Conservation (phyloP, 2,797 vertebrate genomes). For the Craterocephalus amniculus region DNA sequence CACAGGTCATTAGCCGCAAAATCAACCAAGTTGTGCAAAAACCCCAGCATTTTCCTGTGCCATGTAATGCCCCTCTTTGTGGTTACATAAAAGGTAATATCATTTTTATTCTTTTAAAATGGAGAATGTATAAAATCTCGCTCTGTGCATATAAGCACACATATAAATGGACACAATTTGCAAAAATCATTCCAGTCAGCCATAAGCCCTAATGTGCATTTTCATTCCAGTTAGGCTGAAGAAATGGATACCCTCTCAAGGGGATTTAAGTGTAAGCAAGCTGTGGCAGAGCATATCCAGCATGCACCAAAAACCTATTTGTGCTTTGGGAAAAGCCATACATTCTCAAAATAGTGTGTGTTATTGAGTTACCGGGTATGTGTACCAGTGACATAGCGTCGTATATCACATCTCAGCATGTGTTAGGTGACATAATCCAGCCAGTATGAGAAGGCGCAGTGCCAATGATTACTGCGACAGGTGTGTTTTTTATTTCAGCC, state of each 20-base stretch:
- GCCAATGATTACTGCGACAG: conserved; percentile 76
- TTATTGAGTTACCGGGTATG: conserved; percentile 82
- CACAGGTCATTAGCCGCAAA: conserved; percentile 8
- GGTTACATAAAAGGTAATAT: conserved; percentile 1
- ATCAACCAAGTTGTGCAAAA: background rate
- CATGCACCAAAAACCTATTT: conserved; percentile 74
- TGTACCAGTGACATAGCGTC: conserved; percentile 65
- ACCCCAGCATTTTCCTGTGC: conserved; percentile 23
- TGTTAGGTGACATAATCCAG: conserved; percentile 80
- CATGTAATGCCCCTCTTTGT: background rate
- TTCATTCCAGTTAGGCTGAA: conserved; percentile 70
- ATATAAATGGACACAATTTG: conserved; percentile 44
- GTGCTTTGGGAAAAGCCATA: conserved; percentile 77
- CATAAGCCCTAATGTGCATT: conserved; percentile 66
- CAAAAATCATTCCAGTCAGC: conserved; percentile 57
- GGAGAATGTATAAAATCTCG: conserved; percentile 24
- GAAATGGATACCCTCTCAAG: conserved; percentile 75
- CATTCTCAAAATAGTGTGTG: conserved; percentile 81
- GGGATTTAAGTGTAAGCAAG: conserved; percentile 64
- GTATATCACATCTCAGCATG: conserved; percentile 81
- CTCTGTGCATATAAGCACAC: conserved; percentile 2
- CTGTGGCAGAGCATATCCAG: conserved; percentile 46
- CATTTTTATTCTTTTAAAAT: conserved; percentile 40
- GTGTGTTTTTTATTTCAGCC: conserved; percentile 66
- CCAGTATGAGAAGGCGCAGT: conserved; percentile 56